Conservation (phyloP, 64 coral and sea anemone species). For the Platygyra sinensis region DNA sequence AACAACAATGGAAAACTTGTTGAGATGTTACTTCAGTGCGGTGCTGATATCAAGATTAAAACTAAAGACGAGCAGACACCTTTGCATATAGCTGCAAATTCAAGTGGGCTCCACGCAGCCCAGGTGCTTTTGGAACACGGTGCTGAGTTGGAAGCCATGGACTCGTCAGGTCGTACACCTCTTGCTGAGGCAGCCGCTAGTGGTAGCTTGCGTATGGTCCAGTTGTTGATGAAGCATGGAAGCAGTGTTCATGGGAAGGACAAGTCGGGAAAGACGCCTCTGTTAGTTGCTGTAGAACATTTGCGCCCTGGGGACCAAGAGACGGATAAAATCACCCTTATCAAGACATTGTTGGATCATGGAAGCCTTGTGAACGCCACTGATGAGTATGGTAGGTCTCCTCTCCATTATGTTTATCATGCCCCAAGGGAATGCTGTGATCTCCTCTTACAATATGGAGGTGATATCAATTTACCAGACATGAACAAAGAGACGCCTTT, state of each 20-base stretch:
- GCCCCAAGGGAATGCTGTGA: slow-evolving; percentile 5
- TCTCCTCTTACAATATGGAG: slow-evolving; percentile 30
- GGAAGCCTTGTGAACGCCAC: not conserved
- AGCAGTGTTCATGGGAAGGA: not conserved
- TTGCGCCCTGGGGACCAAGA: not conserved
- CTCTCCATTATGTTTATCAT: slow-evolving; percentile 26
- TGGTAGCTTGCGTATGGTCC: not conserved
- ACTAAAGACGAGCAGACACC: not conserved
- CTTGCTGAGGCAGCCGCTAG: not conserved
- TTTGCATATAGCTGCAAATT: slow-evolving; percentile 4
- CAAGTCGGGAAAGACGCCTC: not conserved
- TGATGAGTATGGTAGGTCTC: not conserved
- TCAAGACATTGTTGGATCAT: not conserved
- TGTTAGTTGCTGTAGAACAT: not conserved
- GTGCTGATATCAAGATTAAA: not conserved
- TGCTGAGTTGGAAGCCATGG: not conserved
- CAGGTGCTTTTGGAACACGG: not conserved
- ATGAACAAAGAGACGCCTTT: slow-evolving; percentile 8
- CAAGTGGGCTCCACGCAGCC: not conserved
- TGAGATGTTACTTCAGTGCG: not conserved
- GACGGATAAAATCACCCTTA: not conserved
- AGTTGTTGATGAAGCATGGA: not conserved
- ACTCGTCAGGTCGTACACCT: not conserved
- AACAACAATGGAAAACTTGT: slow-evolving; percentile 11
- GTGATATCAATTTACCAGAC: slow-evolving; percentile 22